Conservation (phyloP, 2,797 vertebrate genomes). For the Tachyglossus aculeatus region DNA sequence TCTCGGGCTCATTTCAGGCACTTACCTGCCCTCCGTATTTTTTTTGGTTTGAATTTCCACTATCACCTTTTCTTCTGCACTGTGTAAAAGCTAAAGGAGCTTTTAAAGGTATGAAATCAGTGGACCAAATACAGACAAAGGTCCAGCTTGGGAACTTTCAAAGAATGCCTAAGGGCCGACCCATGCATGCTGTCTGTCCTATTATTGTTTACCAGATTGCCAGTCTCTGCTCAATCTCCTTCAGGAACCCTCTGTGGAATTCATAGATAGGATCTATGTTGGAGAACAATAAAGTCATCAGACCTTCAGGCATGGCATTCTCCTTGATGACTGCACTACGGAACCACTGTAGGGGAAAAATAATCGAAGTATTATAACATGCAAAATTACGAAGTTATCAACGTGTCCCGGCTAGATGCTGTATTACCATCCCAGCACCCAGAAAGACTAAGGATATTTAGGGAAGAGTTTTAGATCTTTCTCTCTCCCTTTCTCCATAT, state of each 20-base stretch:
- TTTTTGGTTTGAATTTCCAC: background rate
- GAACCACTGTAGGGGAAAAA: conserved; percentile 85
- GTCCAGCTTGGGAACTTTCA: background rate
- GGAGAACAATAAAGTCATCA: conserved; percentile 93
- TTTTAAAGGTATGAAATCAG: background rate
- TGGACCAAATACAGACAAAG: too few relatives aligned
- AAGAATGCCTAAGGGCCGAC: background rate
- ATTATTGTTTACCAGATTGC: conserved; percentile 84
- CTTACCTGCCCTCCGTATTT: too few relatives aligned
- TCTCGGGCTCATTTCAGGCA: background rate
- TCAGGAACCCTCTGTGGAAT: conserved; percentile 93
- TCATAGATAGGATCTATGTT: conserved; percentile 94
- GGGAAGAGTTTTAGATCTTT: too few relatives aligned
- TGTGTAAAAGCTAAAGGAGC: background rate
- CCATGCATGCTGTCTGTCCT: accelerated
- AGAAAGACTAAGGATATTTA: too few relatives aligned
- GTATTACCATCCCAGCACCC: too few relatives aligned
- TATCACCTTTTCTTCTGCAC: background rate
- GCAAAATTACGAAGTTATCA: too few relatives aligned
- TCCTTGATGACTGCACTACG: conserved; percentile 92
- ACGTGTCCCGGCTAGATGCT: too few relatives aligned
- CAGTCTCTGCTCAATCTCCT: conserved; percentile 91
- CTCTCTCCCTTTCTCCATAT: too few relatives aligned
- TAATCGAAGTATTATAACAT: too few relatives aligned
- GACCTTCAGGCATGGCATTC: conserved; percentile 87